These are phyloP conservation scores for Catharus ustulatus DNA, from an alignment of 2,797 vertebrate species.

Conservation along the genomic window DNA sequence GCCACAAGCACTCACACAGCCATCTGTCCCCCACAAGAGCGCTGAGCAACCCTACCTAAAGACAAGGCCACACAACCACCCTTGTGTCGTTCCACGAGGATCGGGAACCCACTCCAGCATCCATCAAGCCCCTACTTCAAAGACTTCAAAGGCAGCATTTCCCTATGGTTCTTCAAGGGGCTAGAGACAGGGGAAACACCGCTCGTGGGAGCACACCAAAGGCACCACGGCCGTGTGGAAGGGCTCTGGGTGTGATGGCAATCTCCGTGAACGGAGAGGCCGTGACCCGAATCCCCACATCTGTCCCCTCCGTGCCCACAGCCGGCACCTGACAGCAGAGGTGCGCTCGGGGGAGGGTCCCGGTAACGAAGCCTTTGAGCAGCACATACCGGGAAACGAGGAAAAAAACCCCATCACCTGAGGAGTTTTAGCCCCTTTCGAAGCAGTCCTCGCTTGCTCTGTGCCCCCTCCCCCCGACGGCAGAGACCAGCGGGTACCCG, in stretches of 20 bases:
- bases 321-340: not conserved
- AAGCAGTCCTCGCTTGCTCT: not conserved
- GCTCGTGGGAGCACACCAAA: not conserved
- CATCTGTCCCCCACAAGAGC: not conserved
- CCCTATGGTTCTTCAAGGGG: not conserved
- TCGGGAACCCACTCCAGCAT: not conserved
- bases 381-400: not conserved
- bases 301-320: not conserved
- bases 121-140: not conserved
- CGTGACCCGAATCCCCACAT: not conserved
- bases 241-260: not conserved
- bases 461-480: not conserved
- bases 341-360: not conserved
- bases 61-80: not conserved
- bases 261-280: not conserved
- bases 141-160: not conserved
- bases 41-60: not conserved
- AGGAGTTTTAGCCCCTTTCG: not conserved
- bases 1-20: not conserved
- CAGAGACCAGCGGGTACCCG: not conserved
- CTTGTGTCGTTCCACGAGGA: not conserved
- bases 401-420: not conserved
- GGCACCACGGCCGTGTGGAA: not conserved
- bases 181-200: not conserved
- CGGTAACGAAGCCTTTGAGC: not conserved